These are phyloP conservation scores for Pyrrhosoma nymphula DNA, from an alignment of 2,888 invertebrate species.

Conservation along the genomic window DNA sequence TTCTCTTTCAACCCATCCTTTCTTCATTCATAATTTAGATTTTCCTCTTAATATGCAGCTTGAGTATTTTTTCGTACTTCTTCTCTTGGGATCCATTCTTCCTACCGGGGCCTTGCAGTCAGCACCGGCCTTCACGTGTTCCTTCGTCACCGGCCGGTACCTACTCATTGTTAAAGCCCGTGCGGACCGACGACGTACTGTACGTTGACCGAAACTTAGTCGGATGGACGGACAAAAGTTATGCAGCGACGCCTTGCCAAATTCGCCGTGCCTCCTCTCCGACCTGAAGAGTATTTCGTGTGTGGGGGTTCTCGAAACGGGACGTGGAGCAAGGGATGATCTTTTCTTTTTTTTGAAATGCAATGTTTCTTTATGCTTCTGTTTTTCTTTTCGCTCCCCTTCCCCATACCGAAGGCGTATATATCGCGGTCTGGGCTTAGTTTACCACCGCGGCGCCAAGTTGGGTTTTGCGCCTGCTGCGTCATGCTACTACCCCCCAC, in stretches of 20 bases:
- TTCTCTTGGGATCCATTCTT: neutral
- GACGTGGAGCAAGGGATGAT: neutral
- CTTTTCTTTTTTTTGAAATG: neutral
- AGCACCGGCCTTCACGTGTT: neutral
- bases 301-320: neutral
- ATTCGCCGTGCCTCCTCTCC: neutral
- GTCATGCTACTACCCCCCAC: neutral
- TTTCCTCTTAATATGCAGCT: slow-evolving; percentile 16
- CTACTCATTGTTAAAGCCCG: neutral
- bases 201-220: neutral
- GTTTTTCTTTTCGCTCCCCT: neutral
- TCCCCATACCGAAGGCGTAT: neutral
- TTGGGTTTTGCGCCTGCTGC: neutral
- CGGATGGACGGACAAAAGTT: neutral
- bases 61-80: neutral
- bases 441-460: neutral
- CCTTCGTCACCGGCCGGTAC: neutral
- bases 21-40: slow-evolving; percentile 22
- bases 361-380: neutral
- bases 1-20: neutral
- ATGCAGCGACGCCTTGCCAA: neutral
- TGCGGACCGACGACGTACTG: neutral
- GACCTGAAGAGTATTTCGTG: neutral
- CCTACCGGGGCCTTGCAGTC: neutral
- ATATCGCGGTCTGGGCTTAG: neutral